These are phyloP conservation scores for Ficedula albicollis DNA, from an alignment of 2,797 vertebrate genomes.

Conservation along the genomic window DNA sequence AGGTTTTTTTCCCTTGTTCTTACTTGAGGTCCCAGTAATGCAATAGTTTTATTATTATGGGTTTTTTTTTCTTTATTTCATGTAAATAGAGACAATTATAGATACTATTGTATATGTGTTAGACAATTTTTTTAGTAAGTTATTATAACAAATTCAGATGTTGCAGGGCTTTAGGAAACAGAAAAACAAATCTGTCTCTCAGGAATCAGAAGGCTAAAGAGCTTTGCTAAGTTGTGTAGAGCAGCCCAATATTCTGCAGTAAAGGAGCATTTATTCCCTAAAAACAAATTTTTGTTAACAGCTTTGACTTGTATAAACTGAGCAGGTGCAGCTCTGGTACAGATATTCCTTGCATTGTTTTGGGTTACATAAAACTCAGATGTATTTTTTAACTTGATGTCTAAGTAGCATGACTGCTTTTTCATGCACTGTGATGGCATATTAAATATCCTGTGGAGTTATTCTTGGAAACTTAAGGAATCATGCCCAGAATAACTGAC, in stretches of 20 bases:
- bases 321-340: not conserved
- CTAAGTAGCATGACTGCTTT: not conserved
- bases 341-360: not conserved
- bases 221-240: not conserved
- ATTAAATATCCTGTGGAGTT: slow-evolving; percentile 25
- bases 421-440: not conserved
- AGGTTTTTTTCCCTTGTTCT: not conserved
- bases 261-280: not conserved
- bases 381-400: slow-evolving; percentile 26
- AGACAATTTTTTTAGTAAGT: not conserved
- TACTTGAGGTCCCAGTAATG: not conserved
- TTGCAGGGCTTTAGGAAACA: not conserved
- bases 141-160: not conserved
- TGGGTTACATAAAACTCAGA: not conserved
- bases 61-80: not conserved
- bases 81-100: not conserved
- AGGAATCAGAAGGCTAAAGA: not conserved
- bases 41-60: not conserved
- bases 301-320: not conserved
- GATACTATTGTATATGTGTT: not conserved
- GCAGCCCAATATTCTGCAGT: not conserved
- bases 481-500: slow-evolving; percentile 31
- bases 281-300: not conserved
- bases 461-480: slow-evolving; percentile 28
- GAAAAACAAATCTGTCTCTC: not conserved